Evolutionary conservation across 2,113 vertebrate species (phyloP).

Genomic region (Anseranas semipalmata): DNA sequence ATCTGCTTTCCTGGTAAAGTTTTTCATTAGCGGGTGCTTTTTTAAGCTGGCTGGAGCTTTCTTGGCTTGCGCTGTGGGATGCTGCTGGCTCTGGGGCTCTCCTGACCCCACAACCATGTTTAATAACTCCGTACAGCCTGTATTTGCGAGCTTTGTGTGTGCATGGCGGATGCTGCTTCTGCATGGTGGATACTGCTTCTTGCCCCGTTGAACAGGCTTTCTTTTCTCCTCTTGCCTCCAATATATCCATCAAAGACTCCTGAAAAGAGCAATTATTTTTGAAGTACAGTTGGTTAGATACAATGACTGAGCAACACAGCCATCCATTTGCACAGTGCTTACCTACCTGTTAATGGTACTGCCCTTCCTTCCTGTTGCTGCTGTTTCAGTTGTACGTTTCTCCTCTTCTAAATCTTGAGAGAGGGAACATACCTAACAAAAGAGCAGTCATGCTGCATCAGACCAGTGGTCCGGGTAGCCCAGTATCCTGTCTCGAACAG

Average conservation of each 20-base stretch:
- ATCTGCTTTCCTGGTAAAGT: constrained; percentile 66
- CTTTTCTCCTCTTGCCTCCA: background rate
- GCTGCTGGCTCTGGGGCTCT: constrained; percentile 35
- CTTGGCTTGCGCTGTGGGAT: constrained; percentile 27
- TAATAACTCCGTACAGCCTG: background rate
- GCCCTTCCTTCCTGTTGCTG: background rate
- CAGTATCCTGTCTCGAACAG: background rate
- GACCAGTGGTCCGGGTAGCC: background rate
- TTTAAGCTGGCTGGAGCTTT: constrained; percentile 53
- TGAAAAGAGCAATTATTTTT: background rate
- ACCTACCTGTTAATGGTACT: background rate
- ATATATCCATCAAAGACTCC: background rate
- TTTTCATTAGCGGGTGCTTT: constrained; percentile 69
- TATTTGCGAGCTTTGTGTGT: background rate
- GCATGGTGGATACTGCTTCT: background rate
- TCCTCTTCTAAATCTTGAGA: background rate
- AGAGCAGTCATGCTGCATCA: background rate
- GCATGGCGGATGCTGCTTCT: background rate
- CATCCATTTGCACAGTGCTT: background rate
- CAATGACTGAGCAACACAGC: background rate
- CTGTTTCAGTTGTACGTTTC: background rate
- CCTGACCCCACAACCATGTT: constrained; percentile 31
- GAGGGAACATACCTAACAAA: background rate
- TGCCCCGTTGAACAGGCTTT: background rate
- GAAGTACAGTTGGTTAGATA: background rate